Base-by-base conservation (phyloP, 2,113 vertebrate genomes). In the Australoheros scitulus region DNA sequence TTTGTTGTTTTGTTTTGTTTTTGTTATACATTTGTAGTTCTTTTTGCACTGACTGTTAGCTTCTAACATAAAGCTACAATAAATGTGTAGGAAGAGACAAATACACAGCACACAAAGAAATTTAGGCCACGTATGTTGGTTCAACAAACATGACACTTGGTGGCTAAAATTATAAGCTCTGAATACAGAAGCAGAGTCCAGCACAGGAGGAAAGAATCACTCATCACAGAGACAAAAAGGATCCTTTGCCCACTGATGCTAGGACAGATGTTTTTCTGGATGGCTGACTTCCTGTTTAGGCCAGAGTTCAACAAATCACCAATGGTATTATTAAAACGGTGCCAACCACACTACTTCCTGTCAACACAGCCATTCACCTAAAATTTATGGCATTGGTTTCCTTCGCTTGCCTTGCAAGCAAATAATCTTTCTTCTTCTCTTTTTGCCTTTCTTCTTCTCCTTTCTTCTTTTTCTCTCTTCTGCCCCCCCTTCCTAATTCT, bases 201-300 rank as follows among this genome's bases (percentile, higher is more conserved):
- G 76, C 76, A 47, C 74, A 92, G 88, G 83, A 92, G 92, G 92
- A 94, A 92, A 88, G 82, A 83, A 91, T 94, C 94, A 91, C 86
- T 94, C 94, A 90, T 87, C 93, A 20, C 83, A 47, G 24, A 91
- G 82, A 92, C 93, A 94, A 93, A 34, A 93, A 90, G 86, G 86
- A 89, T 90, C 81, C 68, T 89, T 91, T 72, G 76, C 82, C 64
- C 83, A 79, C 85, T 87, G 91, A 89, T 82, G 83, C 86, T 52
- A 58, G 47, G 76, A 64, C 76, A 7, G 85, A 89, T 85, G 79
- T 92, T 91, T 92, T 78, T 89, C 85, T 82, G 74, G 41, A 81
- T 72, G 11, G 20, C 86, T 22, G 43, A 86, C 92, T 94, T 95
- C 94, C 93, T 92, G 89, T 91, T 93, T 88, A 84, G 86, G 55